Evolutionary conservation across 2,113 vertebrate genomes (phyloP).

Genomic region (human): GRCh38 chr6:130971501-130972000

Average conservation of each 20-base stretch:
- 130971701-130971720: not conserved
- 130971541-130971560: not conserved
- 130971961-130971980: not conserved
- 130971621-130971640: not conserved
- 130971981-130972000: not conserved
- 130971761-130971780: not conserved
- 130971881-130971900: not conserved
- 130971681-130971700: not conserved
- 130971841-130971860: not conserved
- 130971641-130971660: not conserved
- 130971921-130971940: not conserved
- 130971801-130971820: not conserved
- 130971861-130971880: constrained; percentile 3
- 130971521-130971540: not conserved
- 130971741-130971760: not conserved
- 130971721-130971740: not conserved
- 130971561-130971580: not conserved
- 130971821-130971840: not conserved
- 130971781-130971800: not conserved
- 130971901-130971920: constrained; percentile 1
- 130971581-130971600: not conserved
- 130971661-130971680: not conserved
- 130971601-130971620: too few species aligned
- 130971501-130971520: not conserved
- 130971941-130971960: not conserved